Base-by-base conservation (phyloP, 1,140 invertebrate species). In the Nixonia krombeini region DNA sequence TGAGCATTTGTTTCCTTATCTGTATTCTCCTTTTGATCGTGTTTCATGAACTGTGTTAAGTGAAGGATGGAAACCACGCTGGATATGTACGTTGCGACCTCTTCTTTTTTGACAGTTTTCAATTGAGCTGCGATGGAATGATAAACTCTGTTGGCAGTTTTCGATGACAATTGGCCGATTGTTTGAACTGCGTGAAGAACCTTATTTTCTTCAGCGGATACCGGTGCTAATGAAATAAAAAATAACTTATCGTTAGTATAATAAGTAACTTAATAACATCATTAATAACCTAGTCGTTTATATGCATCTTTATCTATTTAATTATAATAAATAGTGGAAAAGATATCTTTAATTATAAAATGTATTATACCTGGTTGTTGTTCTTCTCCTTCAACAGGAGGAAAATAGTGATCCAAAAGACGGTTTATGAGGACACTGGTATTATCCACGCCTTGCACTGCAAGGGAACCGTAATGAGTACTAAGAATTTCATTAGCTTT, bases 401-500 rank as follows among this genome's bases (percentile, higher is more conserved):
- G 91, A 72, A 92, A 88, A 72, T 91, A 92, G 53, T 89, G 88
- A 72, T 92, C 89, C 0, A 92, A 73, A 10, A 91, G 80, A 46
- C 86, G 86, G 83, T 90, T 90, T n/a, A 90, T 87, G 53, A 91
- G 86, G 1, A 84, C 86, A 29, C 88, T 89, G 5, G 89, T 90
- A 1, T 85, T 87, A 68, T 91, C 90, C 10, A 92, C 87, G 25
- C 90, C 85, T 62, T 88, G 86, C 6, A 91, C 83, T 1, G 90
- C 90, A 64, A 90, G 85, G 66, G 86, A 85, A 8, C 91, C 90
- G 73, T 90, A 91, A 38, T 90, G 88, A 1, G 89, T 90, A 8
- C 87, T 88, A 47, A 92, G 76, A n/a, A 92, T 86, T 56, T 91
- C 89, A 75, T 92, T 92, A 5, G 91, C 90, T 75, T 91, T 92